Evolutionary conservation across 2,888 invertebrate genomes (phyloP), one percentile per base, ranked within the genome.

Genomic region (Lamellibrachia satsuma): DNA sequence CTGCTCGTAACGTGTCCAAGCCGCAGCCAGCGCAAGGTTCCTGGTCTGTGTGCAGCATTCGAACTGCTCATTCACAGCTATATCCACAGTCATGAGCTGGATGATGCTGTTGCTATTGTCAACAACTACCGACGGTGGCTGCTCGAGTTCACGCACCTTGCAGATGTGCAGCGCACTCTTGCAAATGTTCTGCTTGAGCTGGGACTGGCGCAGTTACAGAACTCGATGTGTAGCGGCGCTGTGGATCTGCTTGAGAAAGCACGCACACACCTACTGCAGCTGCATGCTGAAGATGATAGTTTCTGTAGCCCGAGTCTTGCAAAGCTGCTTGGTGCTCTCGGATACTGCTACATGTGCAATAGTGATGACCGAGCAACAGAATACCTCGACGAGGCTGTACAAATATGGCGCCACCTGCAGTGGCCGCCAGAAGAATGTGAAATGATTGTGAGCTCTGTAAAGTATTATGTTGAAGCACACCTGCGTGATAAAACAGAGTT

Each of bases 311-410:
- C 75, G 0, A 75, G 75, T 75, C 75, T 75, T 22, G 93, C 93
- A n/a, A 91, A 93, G 57, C 91, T 93, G 52, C 90, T 92, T 4
- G 92, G 93, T 91, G 57, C 93, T 11, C 93, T 93, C 2, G 93
- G 93, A n/a, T 93, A 75, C 91, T 93, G 93, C 91, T 92, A 93
- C 90, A 91, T 93, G 22, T 93, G 91, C 51, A 91, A 75, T n/a
- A 75, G 75, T n/a, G 75, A 75, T n/a, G 22, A 75, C 75, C 75
- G 75, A 6, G 75, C 75, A 15, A 75, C 75, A 3, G 92, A 92
- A 92, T 92, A 93, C 75, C 92, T 57, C 9, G 90, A 60, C 22
- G 75, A 91, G 15, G 92, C 93, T 57, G 52, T 91, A 8, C 60
- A 93, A 8, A 51, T 91, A 52, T 93, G 93, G 93, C 90, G 90